Percentiles rank a stretch among this genome's conserved stretches.
phyloP scores from a whole-genome alignment of 2,888 invertebrate genomes.

The Agonopterix arenella region DNA sequence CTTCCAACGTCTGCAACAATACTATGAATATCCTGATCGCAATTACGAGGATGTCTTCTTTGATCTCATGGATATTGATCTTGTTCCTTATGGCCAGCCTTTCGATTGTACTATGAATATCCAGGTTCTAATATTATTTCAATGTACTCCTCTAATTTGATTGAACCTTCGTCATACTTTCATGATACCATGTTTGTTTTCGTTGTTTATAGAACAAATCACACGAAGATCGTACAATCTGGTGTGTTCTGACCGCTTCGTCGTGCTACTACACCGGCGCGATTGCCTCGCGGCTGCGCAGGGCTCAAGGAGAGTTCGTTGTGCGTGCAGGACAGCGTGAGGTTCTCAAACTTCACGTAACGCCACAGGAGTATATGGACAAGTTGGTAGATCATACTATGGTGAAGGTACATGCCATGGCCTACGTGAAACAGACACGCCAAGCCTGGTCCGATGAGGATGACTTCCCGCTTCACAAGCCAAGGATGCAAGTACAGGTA shows the following conservation, averaged over 20 bases:
- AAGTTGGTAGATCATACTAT: conserved; percentile 83
- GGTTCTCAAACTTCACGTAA: conserved; percentile 78
- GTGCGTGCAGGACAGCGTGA: conserved; percentile 80
- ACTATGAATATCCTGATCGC: conserved; percentile 77
- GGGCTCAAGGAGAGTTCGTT: conserved; percentile 77
- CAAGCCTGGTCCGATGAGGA: conserved; percentile 86
- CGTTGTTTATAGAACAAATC: conserved; percentile 72
- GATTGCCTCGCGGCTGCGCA: conserved; percentile 78
- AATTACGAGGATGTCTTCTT: conserved; percentile 80
- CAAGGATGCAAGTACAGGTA: conserved; percentile 79
- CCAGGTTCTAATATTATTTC: conserved; percentile 48
- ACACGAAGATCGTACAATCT: conserved; percentile 78
- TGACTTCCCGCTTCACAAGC: conserved; percentile 82
- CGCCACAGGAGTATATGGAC: conserved; percentile 81
- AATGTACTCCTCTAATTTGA: neutral
- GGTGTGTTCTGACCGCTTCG: conserved; percentile 78
- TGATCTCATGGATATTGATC: conserved; percentile 81
- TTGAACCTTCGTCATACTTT: neutral
- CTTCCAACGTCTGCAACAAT: conserved; percentile 77
- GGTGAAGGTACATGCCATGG: conserved; percentile 84
- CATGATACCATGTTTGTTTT: neutral
- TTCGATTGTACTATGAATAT: conserved; percentile 82
- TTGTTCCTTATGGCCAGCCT: conserved; percentile 79
- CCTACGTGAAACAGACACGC: conserved; percentile 82
- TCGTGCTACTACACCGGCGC: conserved; percentile 84